phyloP scores from a whole-genome alignment of 2,888 invertebrate genomes.

The Agonum fuliginosum region DNA sequence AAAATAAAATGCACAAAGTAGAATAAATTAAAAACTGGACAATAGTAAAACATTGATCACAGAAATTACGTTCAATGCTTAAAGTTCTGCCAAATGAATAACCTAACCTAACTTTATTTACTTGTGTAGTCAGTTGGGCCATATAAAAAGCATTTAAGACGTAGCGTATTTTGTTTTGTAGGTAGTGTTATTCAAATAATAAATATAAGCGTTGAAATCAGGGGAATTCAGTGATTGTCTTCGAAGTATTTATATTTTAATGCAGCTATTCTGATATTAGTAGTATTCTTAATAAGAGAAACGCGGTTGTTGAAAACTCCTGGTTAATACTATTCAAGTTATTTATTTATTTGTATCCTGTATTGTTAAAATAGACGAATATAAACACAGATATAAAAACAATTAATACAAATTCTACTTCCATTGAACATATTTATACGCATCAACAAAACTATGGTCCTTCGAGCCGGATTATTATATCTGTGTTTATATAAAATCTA shows the following conservation, averaged over 20 bases:
- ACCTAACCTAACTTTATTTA: conserved; percentile 16
- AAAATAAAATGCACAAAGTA: conserved; percentile 56
- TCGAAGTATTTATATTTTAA: background rate
- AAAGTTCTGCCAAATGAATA: conserved; percentile 51
- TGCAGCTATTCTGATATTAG: background rate
- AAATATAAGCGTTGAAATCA: background rate
- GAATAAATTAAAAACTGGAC: conserved; percentile 46
- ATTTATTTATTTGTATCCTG: conserved; percentile 31
- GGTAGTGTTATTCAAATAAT: conserved; percentile 17
- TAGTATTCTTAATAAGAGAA: background rate
- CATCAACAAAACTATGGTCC: too few species aligned
- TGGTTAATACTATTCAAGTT: background rate
- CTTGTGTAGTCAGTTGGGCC: conserved; percentile 32
- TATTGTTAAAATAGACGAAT: too few species aligned
- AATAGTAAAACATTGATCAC: conserved; percentile 50
- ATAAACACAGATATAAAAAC: too few species aligned
- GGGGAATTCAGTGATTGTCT: background rate
- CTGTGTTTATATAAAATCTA: too few species aligned
- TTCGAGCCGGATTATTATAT: too few species aligned
- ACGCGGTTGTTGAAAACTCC: background rate
- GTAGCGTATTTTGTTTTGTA: conserved; percentile 51
- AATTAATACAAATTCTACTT: too few species aligned
- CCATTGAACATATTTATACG: too few species aligned
- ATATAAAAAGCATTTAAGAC: conserved; percentile 50
- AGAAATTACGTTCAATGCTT: conserved; percentile 49